Evolutionary conservation across 2,113 vertebrate genomes (phyloP).

Genomic region (Crypturellus undulatus): DNA sequence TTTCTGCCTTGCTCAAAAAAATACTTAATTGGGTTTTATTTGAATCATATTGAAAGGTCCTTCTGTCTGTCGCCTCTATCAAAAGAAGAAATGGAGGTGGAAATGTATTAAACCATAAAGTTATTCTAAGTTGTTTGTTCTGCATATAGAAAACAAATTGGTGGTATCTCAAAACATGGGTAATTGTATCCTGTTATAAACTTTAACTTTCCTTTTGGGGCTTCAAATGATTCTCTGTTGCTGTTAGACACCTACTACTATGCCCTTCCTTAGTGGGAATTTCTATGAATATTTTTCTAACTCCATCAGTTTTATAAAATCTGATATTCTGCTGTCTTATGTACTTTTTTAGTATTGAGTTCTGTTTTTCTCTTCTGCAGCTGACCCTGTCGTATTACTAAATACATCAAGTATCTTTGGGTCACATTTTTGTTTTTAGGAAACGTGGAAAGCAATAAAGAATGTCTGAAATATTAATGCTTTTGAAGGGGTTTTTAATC

Average conservation of each 20-base stretch:
- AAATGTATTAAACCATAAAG: neutral
- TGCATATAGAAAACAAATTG: neutral
- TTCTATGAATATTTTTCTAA: neutral
- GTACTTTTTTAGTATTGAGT: neutral
- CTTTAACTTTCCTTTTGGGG: neutral
- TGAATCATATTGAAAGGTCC: neutral
- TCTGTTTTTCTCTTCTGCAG: slow-evolving; percentile 30
- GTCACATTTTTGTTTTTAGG: neutral
- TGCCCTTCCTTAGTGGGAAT: neutral
- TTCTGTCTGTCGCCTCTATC: neutral
- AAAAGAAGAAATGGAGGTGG: neutral
- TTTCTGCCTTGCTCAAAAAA: too few relatives aligned
- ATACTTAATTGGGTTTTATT: too few relatives aligned
- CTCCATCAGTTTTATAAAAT: neutral
- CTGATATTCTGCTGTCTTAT: neutral
- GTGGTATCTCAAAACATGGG: neutral
- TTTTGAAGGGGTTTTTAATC: neutral
- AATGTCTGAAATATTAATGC: neutral
- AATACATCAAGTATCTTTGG: neutral
- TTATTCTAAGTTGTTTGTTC: neutral
- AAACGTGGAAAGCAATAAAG: neutral
- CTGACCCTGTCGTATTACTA: slow-evolving; percentile 51
- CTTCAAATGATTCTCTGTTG: neutral
- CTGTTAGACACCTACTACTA: neutral
- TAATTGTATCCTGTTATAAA: accelerated